phyloP scores from a whole-genome alignment of 1,140 invertebrate species.

The Aethina tumida region DNA sequence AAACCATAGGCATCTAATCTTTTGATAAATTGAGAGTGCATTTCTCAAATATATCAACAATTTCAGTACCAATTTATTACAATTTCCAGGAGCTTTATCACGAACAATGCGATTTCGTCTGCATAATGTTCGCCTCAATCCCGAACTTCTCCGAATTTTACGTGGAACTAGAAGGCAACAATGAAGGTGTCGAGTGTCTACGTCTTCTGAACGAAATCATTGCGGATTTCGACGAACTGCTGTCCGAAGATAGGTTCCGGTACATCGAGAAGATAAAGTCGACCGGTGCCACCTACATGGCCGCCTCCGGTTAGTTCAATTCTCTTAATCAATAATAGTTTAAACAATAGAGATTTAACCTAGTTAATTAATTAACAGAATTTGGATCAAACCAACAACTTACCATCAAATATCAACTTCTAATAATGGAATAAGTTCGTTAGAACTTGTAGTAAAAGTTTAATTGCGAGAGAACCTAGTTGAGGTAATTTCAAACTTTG shows the following conservation, averaged over 20 bases:
- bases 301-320: conserved; percentile 66
- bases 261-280: conserved; percentile 98
- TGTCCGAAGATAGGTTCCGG: conserved; percentile 75
- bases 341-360: too few species aligned
- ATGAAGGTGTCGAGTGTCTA: conserved; percentile 91
- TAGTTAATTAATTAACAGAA: too few species aligned
- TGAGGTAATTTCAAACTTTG: too few species aligned
- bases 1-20: too few species aligned
- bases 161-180: conserved; percentile 87
- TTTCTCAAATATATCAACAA: too few species aligned
- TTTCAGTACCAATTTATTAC: too few species aligned
- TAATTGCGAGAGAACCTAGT: too few species aligned
- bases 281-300: conserved; percentile 94
- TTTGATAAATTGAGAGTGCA: too few species aligned
- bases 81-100: conserved; percentile 84
- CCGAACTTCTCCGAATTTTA: conserved; percentile 97
- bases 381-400: too few species aligned
- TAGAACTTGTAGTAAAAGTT: too few species aligned
- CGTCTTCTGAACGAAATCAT: conserved; percentile 94
- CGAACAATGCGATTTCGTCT: conserved; percentile 89
- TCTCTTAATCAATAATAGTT: background rate
- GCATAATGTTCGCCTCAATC: conserved; percentile 92
- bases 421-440: too few species aligned
- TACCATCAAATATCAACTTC: too few species aligned
- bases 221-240: conserved; percentile 88